phyloP scores from a whole-genome alignment of 2,888 invertebrate genomes.

The Drosophila helvetica region DNA sequence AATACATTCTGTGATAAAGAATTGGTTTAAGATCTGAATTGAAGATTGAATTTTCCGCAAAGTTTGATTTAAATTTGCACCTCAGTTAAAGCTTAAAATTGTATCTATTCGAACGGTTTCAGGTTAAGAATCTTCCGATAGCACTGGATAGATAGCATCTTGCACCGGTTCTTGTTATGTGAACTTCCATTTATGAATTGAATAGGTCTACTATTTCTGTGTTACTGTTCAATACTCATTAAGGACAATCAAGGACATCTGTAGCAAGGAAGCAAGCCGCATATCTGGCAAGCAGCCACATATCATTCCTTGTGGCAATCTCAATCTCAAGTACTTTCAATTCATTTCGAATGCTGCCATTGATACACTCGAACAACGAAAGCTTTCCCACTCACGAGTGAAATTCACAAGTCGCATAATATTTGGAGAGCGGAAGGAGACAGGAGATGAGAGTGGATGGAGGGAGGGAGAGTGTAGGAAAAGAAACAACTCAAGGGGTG shows the following conservation, averaged over 20 bases:
- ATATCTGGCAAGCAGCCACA: slow-evolving; percentile 23
- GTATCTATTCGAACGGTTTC: too few relatives aligned
- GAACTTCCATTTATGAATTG: too few relatives aligned
- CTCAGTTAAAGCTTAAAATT: too few relatives aligned
- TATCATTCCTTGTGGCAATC: slow-evolving; percentile 49
- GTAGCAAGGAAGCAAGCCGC: slow-evolving; percentile 6
- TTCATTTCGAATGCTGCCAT: slow-evolving; percentile 51
- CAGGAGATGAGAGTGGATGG: slow-evolving; percentile 8
- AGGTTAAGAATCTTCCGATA: too few relatives aligned
- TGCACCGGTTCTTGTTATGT: too few relatives aligned
- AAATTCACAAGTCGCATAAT: slow-evolving; percentile 50
- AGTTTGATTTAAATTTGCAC: too few relatives aligned
- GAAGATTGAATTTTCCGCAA: too few relatives aligned
- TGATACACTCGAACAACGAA: slow-evolving; percentile 56
- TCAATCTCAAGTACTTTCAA: slow-evolving; percentile 49
- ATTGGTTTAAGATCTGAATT: too few relatives aligned
- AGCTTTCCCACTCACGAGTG: slow-evolving; percentile 51
- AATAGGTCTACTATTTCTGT: too few relatives aligned
- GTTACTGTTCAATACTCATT: too few relatives aligned
- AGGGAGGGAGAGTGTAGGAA: slow-evolving; percentile 2
- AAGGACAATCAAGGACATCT: neutral
- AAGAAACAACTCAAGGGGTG: slow-evolving; percentile 59
- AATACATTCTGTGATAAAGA: too few relatives aligned
- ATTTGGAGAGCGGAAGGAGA: slow-evolving; percentile 50
- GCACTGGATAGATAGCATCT: too few relatives aligned